phyloP scores from a whole-genome alignment of 2,113 vertebrate genomes.

The Sprattus sprattus region DNA sequence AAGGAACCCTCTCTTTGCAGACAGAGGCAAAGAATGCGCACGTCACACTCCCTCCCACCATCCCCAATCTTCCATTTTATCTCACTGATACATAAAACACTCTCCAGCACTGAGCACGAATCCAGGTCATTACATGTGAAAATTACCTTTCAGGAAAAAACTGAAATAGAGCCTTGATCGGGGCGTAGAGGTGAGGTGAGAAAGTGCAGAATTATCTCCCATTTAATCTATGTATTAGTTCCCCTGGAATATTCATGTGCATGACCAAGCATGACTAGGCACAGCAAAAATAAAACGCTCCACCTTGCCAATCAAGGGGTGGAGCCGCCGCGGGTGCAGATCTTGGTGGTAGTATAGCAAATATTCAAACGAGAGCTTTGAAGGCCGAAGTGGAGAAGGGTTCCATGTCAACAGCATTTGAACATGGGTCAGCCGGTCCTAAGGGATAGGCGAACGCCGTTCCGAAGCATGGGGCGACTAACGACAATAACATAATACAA shows the following conservation, averaged over 20 bases:
- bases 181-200: neutral
- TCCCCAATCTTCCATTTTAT: slow-evolving; percentile 3
- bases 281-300: neutral
- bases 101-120: neutral
- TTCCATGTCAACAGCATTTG: too few species aligned
- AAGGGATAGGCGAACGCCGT: too few species aligned
- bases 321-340: too few species aligned
- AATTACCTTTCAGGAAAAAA: slow-evolving; percentile 8
- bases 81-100: neutral
- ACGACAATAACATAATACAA: neutral
- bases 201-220: neutral
- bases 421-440: too few species aligned
- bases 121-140: slow-evolving; percentile 25
- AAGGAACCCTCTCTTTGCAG: neutral
- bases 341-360: too few species aligned
- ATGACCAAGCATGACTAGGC: neutral
- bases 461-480: too few species aligned
- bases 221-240: neutral
- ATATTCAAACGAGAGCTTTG: too few species aligned
- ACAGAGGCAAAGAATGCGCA: neutral
- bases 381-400: too few species aligned
- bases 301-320: neutral
- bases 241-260: neutral
- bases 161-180: neutral
- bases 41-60: neutral